Percentiles rank a stretch among this genome's conserved stretches.
Conservation (phyloP, 2,113 vertebrate species). For the Trogon surrucura region DNA sequence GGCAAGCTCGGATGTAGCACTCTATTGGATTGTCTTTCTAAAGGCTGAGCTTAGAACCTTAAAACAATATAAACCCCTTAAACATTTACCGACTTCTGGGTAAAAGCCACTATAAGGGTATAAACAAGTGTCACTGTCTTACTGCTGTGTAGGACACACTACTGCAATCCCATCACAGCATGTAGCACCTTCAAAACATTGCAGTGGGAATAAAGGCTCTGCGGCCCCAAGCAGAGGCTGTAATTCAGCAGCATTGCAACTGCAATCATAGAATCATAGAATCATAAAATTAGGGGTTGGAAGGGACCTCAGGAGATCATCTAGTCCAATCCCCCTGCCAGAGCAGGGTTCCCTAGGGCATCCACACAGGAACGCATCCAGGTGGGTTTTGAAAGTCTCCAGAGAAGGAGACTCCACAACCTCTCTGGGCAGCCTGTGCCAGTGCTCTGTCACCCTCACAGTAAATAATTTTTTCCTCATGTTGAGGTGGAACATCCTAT, state of each 20-base stretch:
- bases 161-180: background rate
- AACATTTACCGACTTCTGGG: background rate
- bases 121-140: background rate
- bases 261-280: background rate
- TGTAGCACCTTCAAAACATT: background rate
- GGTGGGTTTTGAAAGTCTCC: no score
- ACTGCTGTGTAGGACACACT: no score
- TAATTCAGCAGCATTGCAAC: background rate
- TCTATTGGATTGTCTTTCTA: background rate
- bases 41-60: background rate
- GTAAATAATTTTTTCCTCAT: no score
- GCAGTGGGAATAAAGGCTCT: background rate
- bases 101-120: background rate
- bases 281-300: no score
- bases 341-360: no score
- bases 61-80: background rate
- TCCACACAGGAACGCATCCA: no score
- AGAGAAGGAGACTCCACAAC: no score
- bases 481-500: no score
- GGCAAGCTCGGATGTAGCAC: background rate
- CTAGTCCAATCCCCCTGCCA: no score
- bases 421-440: no score
- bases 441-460: no score
- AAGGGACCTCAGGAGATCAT: no score
- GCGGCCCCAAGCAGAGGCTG: background rate